phyloP scores from a whole-genome alignment of 2,888 invertebrate genomes.

The Epinotia ramella region DNA sequence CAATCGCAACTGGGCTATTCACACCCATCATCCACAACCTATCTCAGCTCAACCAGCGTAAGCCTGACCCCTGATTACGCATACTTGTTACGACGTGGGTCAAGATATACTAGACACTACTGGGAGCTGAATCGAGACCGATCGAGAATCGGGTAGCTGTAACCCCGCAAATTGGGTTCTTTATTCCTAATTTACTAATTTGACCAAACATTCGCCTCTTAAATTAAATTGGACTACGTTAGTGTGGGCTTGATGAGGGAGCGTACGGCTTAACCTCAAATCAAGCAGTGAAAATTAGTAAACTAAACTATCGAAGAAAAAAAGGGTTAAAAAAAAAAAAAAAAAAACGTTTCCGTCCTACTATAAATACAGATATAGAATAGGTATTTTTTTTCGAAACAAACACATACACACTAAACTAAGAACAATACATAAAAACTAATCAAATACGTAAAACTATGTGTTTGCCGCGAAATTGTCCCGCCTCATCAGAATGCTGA shows the following conservation, averaged over 20 bases:
- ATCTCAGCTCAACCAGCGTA: neutral
- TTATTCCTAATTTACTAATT: slow-evolving; percentile 58
- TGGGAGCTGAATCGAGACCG: neutral
- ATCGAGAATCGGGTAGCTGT: slow-evolving; percentile 21
- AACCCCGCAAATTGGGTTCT: slow-evolving; percentile 57
- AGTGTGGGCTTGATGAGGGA: neutral
- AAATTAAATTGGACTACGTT: slow-evolving; percentile 45
- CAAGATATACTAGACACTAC: neutral
- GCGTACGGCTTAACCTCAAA: neutral
- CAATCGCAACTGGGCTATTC: slow-evolving; percentile 39
- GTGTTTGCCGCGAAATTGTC: too few relatives aligned
- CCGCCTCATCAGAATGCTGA: too few relatives aligned
- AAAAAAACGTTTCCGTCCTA: too few relatives aligned
- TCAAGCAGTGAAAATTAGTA: neutral
- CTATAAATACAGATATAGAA: too few relatives aligned
- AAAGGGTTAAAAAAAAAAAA: too few relatives aligned
- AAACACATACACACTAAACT: too few relatives aligned
- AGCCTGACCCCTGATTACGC: neutral
- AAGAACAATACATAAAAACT: too few relatives aligned
- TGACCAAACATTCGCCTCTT: slow-evolving; percentile 52
- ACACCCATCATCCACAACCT: neutral
- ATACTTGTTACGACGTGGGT: neutral
- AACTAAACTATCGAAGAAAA: neutral
- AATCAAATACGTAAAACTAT: too few relatives aligned
- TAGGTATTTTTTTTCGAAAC: too few relatives aligned